Evolutionary conservation across 1,140 invertebrate species (phyloP).

Genomic region (Aphis gossypii): DNA sequence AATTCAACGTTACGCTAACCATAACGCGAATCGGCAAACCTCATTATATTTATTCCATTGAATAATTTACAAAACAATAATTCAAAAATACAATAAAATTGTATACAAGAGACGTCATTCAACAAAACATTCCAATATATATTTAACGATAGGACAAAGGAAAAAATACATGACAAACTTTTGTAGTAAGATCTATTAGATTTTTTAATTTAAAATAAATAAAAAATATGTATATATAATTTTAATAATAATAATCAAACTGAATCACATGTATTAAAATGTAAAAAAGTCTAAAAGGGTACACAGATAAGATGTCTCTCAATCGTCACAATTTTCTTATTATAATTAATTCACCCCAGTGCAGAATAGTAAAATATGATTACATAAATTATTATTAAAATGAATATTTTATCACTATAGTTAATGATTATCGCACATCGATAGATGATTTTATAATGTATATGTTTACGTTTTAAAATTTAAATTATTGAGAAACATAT

Average conservation of each 20-base stretch:
- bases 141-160: background rate
- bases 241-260: background rate
- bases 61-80: conserved; percentile 9
- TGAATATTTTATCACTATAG: background rate
- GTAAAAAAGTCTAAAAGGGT: background rate
- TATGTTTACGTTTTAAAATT: background rate
- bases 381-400: background rate
- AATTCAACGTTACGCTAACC: background rate
- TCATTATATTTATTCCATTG: background rate
- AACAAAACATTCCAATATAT: background rate
- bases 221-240: background rate
- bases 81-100: background rate
- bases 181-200: background rate
- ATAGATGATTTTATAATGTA: background rate
- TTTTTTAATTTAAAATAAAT: background rate
- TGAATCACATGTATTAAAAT: background rate
- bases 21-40: background rate
- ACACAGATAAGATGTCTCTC: background rate
- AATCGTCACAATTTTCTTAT: background rate
- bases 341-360: background rate
- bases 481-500: background rate
- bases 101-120: background rate
- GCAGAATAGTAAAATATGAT: background rate
- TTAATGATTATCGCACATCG: background rate
- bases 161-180: background rate